phyloP scores from a whole-genome alignment of 1,140 invertebrate genomes.

The Eulimnadia texana region DNA sequence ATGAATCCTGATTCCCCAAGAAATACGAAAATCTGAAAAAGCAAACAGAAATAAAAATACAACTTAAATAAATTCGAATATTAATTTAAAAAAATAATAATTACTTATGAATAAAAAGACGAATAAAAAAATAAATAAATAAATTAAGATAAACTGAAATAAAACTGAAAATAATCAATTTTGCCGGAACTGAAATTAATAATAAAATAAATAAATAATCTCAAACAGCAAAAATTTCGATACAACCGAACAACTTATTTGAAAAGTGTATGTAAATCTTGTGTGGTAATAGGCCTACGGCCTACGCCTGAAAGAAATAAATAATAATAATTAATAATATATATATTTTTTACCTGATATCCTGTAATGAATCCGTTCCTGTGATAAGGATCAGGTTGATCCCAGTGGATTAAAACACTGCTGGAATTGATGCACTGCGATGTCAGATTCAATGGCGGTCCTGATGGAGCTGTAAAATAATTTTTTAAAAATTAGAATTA shows the following conservation, averaged over 20 bases:
- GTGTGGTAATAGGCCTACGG: too few relatives aligned
- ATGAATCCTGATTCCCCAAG: not conserved
- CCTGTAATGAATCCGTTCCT: conserved; percentile 67
- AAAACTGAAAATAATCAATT: too few relatives aligned
- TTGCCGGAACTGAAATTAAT: too few relatives aligned
- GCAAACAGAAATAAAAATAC: too few relatives aligned
- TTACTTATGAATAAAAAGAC: not conserved
- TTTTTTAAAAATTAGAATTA: conserved; percentile 15
- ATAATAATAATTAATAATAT: too few relatives aligned
- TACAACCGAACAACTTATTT: too few relatives aligned
- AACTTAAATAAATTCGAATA: not conserved
- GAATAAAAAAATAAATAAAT: too few relatives aligned
- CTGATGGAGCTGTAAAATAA: conserved; percentile 48
- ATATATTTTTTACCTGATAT: conserved; percentile 64
- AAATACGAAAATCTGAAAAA: conserved; percentile 2
- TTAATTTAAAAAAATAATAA: not conserved
- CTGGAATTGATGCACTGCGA: conserved; percentile 67
- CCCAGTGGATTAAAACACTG: conserved; percentile 61
- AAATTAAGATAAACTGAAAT: too few relatives aligned
- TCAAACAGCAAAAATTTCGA: too few relatives aligned
- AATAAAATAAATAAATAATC: too few relatives aligned
- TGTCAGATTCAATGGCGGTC: conserved; percentile 63
- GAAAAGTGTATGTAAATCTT: too few relatives aligned
- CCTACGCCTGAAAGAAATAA: too few relatives aligned
- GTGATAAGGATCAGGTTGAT: conserved; percentile 55